Evolutionary conservation across 2,113 vertebrate genomes (phyloP), one percentile per base, ranked within the genome.

Genomic region (Neoarius graeffei): DNA sequence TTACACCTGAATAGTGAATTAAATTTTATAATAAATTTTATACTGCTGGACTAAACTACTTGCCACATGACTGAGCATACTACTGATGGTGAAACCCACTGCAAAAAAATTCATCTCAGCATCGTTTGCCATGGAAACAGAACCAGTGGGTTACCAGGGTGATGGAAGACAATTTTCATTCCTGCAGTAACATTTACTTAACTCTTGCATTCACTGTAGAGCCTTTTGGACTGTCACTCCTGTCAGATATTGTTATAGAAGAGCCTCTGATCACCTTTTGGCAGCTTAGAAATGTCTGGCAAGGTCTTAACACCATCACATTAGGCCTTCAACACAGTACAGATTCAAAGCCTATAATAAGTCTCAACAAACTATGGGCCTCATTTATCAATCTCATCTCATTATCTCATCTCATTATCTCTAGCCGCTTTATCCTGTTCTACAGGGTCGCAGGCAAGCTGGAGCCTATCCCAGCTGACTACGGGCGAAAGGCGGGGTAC

Each of bases 121-220:
- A 66, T 80, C 27, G 30, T 86, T 71, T 81, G 76, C 76, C 76
- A 69, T 69, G 85, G 76, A 86, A 56, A 56, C 69, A 81, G 85
- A 81, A 54, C 77, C 76, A 69, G 62, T 56, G 48, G 54, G 85
- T 86, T 69, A 42, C 85, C 76, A 86, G 11, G 85, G 85, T 57
- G 76, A 81, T 69, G 85, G 60, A 86, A 81, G 85, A 81, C 62
- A 69, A 81, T 77, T 56, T 86, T 79, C 27, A 81, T 81, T 81
- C 76, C 85, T 67, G 20, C 60, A 57, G 54, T 86, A 76, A 86
- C 50, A 66, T 86, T 86, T 80, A 54, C 50, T 80, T 86, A 86
- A 86, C 76, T 74, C 30, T 79, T 81, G n/a, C 64, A 27, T 86
- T 86, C 57, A 80, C 50, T 42, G 20, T 69, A 35, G 50, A 81